Percentiles rank a stretch among this genome's conserved stretches.
Conservation (phyloP, 2,797 vertebrate genomes). For the Sebastolobus altivelis region DNA sequence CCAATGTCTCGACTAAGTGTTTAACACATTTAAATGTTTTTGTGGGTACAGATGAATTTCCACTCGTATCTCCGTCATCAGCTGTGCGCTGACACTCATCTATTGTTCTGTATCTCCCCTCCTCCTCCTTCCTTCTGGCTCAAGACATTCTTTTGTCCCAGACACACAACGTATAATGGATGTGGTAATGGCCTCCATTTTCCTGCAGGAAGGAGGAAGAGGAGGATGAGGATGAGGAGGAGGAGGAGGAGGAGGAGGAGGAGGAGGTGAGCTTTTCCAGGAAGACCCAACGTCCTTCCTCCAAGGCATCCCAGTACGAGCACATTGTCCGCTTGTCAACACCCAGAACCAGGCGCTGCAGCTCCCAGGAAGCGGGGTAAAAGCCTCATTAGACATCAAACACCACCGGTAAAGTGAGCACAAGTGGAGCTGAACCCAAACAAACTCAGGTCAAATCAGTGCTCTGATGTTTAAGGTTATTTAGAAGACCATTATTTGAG, state of each 20-base stretch:
- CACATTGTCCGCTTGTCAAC: conserved; percentile 71
- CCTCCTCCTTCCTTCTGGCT: conserved; percentile 34
- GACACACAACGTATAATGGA: conserved; percentile 44
- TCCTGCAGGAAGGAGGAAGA: conserved; percentile 69
- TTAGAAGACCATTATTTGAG: background rate
- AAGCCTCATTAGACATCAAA: conserved; percentile 2
- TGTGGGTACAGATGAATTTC: conserved; percentile 33
- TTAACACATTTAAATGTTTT: conserved; percentile 22
- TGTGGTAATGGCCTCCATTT: conserved; percentile 55
- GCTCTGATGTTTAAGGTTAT: background rate
- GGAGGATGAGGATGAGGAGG: conserved; percentile 52
- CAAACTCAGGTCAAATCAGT: background rate
- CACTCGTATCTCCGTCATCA: conserved; percentile 37
- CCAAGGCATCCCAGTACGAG: conserved; percentile 58
- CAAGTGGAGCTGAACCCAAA: background rate
- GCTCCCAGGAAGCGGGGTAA: conserved; percentile 71
- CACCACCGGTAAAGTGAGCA: background rate
- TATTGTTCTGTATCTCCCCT: conserved; percentile 48
- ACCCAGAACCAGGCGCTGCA: conserved; percentile 57
- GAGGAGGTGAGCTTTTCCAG: conserved; percentile 55
- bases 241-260: conserved; percentile 47
- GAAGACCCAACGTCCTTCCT: conserved; percentile 67
- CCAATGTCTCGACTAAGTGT: background rate
- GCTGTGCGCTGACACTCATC: conserved; percentile 28
- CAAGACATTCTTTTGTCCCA: conserved; percentile 56